Conservation (phyloP, 2,797 vertebrate genomes). For the Iguana delicatissima region DNA sequence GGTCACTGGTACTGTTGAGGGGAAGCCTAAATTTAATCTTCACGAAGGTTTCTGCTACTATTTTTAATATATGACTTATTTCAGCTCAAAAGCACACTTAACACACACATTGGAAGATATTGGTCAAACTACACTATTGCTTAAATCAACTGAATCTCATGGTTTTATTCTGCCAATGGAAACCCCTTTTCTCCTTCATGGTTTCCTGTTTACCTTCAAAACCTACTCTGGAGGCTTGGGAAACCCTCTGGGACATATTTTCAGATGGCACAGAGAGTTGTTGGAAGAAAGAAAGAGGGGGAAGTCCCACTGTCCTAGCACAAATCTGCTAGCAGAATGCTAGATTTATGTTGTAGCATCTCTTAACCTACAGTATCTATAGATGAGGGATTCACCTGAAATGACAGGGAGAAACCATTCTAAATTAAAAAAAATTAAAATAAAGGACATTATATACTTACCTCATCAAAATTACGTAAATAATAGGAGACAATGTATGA, state of each 20-base stretch:
- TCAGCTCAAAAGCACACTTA: background rate
- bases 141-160: background rate
- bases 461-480: conserved; percentile 95
- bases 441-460: conserved; percentile 76
- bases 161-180: background rate
- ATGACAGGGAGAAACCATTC: background rate
- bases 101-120: background rate
- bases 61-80: background rate
- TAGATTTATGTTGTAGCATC: background rate
- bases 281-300: background rate
- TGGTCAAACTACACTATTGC: background rate
- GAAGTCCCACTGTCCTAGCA: too few species aligned
- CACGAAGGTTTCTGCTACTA: background rate
- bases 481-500: conserved; percentile 95
- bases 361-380: background rate
- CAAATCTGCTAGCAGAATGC: background rate
- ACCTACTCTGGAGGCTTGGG: background rate
- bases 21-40: background rate
- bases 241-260: background rate
- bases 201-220: background rate
- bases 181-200: background rate
- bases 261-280: background rate
- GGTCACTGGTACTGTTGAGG: background rate
- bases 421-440: background rate
- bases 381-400: background rate